phyloP scores from a whole-genome alignment of 2,797 vertebrate genomes.

The Ctenochaetus hawaiiensis region DNA sequence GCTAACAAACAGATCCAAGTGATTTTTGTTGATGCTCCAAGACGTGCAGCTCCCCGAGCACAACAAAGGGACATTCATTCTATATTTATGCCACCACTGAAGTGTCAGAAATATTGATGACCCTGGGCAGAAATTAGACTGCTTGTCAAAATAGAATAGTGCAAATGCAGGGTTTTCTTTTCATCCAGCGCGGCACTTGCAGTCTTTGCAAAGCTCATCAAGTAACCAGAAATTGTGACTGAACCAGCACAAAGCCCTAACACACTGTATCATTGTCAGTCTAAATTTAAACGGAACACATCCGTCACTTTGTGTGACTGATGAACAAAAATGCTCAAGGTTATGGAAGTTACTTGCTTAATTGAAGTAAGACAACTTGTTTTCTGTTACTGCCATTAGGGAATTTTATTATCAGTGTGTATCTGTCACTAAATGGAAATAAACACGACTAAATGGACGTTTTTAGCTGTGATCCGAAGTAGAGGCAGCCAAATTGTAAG shows the following conservation, averaged over 20 bases:
- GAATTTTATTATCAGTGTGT: conserved; percentile 46
- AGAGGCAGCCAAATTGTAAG: conserved; percentile 8
- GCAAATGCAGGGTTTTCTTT: conserved; percentile 59
- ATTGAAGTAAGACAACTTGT: conserved; percentile 66
- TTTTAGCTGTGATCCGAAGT: conserved; percentile 20
- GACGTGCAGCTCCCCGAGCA: conserved; percentile 74
- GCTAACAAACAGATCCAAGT: conserved; percentile 76
- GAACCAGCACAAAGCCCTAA: conserved; percentile 72
- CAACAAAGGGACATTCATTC: conserved; percentile 76
- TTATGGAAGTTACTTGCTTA: conserved; percentile 64
- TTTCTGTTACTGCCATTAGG: conserved; percentile 62
- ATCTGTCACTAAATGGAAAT: conserved; percentile 54
- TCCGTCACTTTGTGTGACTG: conserved; percentile 67
- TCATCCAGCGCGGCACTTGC: conserved; percentile 45
- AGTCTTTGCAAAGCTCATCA: conserved; percentile 66
- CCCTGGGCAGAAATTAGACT: conserved; percentile 78
- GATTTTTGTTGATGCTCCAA: conserved; percentile 74
- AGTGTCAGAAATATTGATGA: conserved; percentile 84
- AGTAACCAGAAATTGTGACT: conserved; percentile 60
- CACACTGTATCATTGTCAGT: conserved; percentile 67
- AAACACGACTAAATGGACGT: conserved; percentile 28
- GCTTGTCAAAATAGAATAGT: conserved; percentile 76
- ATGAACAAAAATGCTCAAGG: conserved; percentile 65
- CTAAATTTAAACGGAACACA: conserved; percentile 78
- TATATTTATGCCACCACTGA: conserved; percentile 77